A percentile compares a stretch with the other conserved stretches of the same genome.
phyloP scores from a whole-genome alignment of 2,797 vertebrate species.

The Paedocypris micromegethes region DNA sequence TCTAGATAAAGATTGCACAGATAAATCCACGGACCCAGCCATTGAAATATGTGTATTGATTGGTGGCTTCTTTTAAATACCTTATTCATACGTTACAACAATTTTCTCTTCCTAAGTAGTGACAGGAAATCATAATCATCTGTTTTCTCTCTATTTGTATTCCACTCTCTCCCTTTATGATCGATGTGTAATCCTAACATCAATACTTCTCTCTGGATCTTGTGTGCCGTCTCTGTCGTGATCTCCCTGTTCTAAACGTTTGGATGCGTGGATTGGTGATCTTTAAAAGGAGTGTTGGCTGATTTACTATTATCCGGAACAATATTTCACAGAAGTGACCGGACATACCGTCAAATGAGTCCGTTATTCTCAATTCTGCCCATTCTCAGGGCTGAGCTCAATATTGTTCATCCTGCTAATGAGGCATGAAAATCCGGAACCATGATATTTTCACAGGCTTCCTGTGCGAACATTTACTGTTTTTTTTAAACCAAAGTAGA shows the following conservation, averaged over 20 bases:
- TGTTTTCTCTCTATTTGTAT: constrained; percentile 16
- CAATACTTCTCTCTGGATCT: constrained; percentile 25
- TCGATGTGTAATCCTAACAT: constrained; percentile 43
- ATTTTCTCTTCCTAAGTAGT: constrained; percentile 4
- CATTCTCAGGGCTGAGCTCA: background rate
- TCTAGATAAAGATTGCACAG: too few species aligned
- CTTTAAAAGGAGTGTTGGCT: constrained; percentile 1
- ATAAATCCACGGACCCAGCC: background rate
- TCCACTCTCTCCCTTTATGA: constrained; percentile 5
- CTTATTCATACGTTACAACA: background rate
- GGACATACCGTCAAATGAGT: constrained; percentile 6
- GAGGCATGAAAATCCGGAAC: constrained; percentile 2
- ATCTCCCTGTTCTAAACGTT: constrained; percentile 14
- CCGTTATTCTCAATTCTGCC: constrained; percentile 7
- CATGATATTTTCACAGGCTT: background rate
- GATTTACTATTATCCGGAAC: constrained; percentile 5
- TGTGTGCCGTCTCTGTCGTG: constrained; percentile 22
- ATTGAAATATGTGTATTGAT: constrained; percentile 15
- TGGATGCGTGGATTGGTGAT: constrained; percentile 18
- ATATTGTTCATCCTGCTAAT: background rate
- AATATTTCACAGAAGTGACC: constrained; percentile 8
- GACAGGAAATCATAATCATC: constrained; percentile 25
- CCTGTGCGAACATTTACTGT: background rate
- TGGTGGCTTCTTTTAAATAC: constrained; percentile 11
- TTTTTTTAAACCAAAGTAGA: too few species aligned